Evolutionary conservation across 1,140 invertebrate genomes (phyloP).

Genomic region (Formica selysi): DNA sequence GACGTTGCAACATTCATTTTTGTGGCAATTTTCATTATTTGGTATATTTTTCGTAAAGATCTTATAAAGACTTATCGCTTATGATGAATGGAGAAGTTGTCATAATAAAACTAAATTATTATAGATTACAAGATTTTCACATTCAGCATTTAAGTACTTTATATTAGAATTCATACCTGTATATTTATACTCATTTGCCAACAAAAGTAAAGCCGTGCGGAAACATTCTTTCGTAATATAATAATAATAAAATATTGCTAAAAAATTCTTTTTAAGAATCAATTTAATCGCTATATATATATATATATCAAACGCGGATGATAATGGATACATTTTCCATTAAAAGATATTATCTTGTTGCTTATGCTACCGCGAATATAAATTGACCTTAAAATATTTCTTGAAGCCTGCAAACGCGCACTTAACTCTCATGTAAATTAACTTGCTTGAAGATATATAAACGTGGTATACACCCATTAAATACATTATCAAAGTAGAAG

Average conservation of each 20-base stretch:
- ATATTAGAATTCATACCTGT: background rate
- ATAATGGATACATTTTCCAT: constrained; percentile 4
- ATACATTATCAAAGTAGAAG: constrained; percentile 26
- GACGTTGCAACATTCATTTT: background rate
- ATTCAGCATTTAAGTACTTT: background rate
- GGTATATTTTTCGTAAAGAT: background rate
- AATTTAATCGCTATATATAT: background rate
- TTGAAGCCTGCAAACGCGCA: constrained; percentile 5
- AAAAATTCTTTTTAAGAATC: background rate
- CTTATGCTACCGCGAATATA: constrained; percentile 36
- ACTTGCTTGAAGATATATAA: constrained; percentile 29
- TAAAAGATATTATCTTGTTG: constrained; percentile 18
- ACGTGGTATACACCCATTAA: constrained; percentile 32
- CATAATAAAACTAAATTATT: background rate
- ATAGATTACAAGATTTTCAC: background rate
- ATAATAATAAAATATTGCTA: background rate
- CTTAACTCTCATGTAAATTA: constrained; percentile 38
- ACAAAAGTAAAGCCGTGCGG: background rate
- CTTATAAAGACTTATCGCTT: background rate
- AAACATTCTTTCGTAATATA: background rate
- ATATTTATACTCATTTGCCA: constrained; percentile 1
- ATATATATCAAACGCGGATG: background rate
- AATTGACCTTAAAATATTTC: constrained; percentile 36
- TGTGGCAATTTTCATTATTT: background rate
- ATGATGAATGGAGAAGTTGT: background rate